A percentile compares a stretch with the other conserved stretches of the same genome.
These are phyloP conservation scores for Meta bourneti DNA, from an alignment of 2,888 invertebrate species.

Conservation along the genomic window DNA sequence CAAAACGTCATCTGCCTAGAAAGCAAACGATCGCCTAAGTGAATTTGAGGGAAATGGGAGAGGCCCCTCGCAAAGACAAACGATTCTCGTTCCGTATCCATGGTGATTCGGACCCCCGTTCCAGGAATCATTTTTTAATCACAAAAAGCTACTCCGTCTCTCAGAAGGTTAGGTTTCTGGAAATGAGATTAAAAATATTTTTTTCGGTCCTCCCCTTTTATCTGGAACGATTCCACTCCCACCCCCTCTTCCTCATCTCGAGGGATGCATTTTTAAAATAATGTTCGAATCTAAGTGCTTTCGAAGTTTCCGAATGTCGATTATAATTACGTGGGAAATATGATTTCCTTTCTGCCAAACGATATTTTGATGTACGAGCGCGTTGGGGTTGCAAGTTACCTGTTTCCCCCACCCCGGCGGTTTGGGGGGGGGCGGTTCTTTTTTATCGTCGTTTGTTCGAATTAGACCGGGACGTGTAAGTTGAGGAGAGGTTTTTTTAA, in stretches of 20 bases:
- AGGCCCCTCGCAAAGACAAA: constrained; percentile 41
- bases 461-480: not conserved
- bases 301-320: constrained; percentile 38
- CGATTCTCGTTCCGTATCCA: constrained; percentile 50
- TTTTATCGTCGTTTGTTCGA: not conserved
- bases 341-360: constrained; percentile 29
- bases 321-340: constrained; percentile 60
- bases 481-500: not conserved
- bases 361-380: not conserved
- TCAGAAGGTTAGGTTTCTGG: constrained; percentile 39
- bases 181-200: constrained; percentile 66
- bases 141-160: constrained; percentile 41
- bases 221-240: constrained; percentile 20
- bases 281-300: constrained; percentile 54
- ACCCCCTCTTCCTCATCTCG: constrained; percentile 3
- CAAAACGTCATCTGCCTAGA: constrained; percentile 36
- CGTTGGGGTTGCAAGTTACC: not conserved
- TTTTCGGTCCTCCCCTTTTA: not conserved
- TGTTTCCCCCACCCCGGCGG: not conserved
- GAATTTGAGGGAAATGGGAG: constrained; percentile 49
- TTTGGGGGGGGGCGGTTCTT: too few relatives aligned
- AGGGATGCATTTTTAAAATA: constrained; percentile 65
- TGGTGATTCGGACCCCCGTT: constrained; percentile 44
- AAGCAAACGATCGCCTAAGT: constrained; percentile 24
- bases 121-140: constrained; percentile 66